A percentile compares a stretch with the other conserved stretches of the same genome.
These are phyloP conservation scores for Ips nitidus DNA, from an alignment of 1,140 invertebrate genomes.

Conservation along the genomic window DNA sequence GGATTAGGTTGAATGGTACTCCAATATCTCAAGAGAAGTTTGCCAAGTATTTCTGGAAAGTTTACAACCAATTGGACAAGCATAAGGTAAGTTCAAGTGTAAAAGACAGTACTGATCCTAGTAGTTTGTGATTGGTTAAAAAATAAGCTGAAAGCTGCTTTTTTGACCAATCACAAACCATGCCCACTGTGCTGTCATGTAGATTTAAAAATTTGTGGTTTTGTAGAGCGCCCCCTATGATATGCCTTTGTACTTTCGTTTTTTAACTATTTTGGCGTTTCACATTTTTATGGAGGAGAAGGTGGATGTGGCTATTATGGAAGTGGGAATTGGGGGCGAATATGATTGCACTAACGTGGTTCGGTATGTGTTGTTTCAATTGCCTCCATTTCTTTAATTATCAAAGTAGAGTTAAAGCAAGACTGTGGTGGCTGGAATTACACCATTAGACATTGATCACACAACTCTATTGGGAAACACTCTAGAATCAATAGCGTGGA, in stretches of 20 bases:
- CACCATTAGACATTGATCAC: conserved; percentile 92
- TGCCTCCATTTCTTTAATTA: conserved; percentile 7
- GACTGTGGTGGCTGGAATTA: conserved; percentile 77
- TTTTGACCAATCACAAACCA: no score
- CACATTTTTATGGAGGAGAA: conserved; percentile 85
- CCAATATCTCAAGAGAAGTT: conserved; percentile 77
- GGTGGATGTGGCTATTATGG: conserved; percentile 91
- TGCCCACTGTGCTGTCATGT: no score
- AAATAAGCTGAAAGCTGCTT: no score
- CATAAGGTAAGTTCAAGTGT: conserved; percentile 49
- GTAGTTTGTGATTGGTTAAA: no score
- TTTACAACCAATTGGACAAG: conserved; percentile 67
- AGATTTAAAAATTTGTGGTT: no score
- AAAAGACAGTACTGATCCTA: neutral
- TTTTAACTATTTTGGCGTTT: conserved; percentile 90
- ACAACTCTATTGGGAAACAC: conserved; percentile 80
- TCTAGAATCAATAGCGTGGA: conserved; percentile 85
- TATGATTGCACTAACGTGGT: conserved; percentile 94
- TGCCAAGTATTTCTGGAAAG: conserved; percentile 77
- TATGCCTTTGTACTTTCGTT: conserved; percentile 94
- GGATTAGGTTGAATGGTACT: conserved; percentile 86
- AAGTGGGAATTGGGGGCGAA: conserved; percentile 97
- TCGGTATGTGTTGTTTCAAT: conserved; percentile 55
- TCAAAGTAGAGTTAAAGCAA: conserved; percentile 36
- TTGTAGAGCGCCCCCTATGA: conserved; percentile 63